Evolutionary conservation across 1,140 invertebrate genomes (phyloP).

Genomic region (Aethina tumida): DNA sequence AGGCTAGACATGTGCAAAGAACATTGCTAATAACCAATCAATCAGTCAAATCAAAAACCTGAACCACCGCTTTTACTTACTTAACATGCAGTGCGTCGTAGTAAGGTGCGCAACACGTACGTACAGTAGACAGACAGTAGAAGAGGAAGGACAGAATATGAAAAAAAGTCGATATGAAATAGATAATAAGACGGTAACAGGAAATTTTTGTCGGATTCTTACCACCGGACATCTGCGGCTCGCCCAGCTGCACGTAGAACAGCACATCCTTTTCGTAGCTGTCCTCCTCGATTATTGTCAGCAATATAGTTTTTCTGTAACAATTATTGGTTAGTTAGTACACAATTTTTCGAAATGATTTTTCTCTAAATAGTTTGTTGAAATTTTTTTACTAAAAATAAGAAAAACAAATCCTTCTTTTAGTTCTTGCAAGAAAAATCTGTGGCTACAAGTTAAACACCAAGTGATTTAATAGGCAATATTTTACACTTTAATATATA

Average conservation of each 20-base stretch:
- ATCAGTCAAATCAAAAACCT: too few relatives aligned
- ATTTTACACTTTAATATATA: too few relatives aligned
- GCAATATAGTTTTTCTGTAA: conserved; percentile 76
- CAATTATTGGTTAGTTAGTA: too few relatives aligned
- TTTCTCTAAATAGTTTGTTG: too few relatives aligned
- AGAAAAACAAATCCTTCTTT: too few relatives aligned
- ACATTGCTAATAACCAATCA: too few relatives aligned
- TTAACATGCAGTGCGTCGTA: conserved; percentile 27
- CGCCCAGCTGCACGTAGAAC: conserved; percentile 85
- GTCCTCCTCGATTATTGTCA: conserved; percentile 91
- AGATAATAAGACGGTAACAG: conserved; percentile 16
- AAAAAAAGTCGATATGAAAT: conserved; percentile 23
- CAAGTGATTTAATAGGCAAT: too few relatives aligned
- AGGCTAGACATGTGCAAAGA: too few relatives aligned
- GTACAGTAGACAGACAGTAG: conserved; percentile 16
- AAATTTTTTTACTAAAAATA: too few relatives aligned
- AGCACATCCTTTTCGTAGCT: conserved; percentile 95
- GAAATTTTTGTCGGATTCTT: conserved; percentile 35
- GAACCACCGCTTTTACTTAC: conserved; percentile 28
- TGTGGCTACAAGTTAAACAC: too few relatives aligned
- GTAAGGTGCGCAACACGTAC: conserved; percentile 14
- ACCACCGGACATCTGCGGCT: conserved; percentile 79
- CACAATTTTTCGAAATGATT: too few relatives aligned
- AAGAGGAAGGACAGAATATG: conserved; percentile 22
- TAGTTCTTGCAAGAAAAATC: too few relatives aligned